Percentiles rank a stretch among this genome's conserved stretches.
Evolutionary conservation across 2,888 invertebrate species (phyloP).

Genomic region (Griposia aprilina): DNA sequence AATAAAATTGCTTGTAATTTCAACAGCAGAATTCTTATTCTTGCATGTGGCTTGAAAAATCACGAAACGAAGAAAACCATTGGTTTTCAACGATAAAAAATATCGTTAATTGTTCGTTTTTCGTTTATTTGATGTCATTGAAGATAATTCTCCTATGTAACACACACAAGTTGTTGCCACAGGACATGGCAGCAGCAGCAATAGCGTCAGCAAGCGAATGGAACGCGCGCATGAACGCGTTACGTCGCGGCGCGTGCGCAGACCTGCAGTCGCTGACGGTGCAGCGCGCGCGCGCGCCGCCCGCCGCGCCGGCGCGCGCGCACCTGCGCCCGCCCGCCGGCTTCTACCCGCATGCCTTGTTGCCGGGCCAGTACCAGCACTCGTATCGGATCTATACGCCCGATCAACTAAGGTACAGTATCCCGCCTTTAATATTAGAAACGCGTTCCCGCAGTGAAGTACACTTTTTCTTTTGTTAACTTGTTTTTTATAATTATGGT

Average conservation of each 20-base stretch:
- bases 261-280: conserved; percentile 98
- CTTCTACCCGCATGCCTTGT: conserved; percentile 97
- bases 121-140: background rate
- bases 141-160: background rate
- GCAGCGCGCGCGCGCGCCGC: conserved; percentile 90
- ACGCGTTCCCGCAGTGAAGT: no score
- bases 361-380: conserved; percentile 98
- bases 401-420: conserved; percentile 90
- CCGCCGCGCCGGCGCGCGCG: conserved; percentile 86
- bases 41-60: background rate
- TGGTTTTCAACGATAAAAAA: background rate
- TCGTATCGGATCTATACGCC: conserved; percentile 95
- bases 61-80: background rate
- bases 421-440: no score
- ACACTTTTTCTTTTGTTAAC: no score
- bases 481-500: background rate
- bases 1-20: background rate
- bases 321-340: conserved; percentile 81
- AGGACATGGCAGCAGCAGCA: conserved; percentile 95
- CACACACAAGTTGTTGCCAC: conserved; percentile 20
- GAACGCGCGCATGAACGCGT: conserved; percentile 96
- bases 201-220: conserved; percentile 96
- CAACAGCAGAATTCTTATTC: no score
- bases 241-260: conserved; percentile 94
- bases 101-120: background rate